Evolutionary conservation across 2,888 invertebrate species (phyloP), one percentile per base, ranked within the genome.

Genomic region (Argyresthia albistria): DNA sequence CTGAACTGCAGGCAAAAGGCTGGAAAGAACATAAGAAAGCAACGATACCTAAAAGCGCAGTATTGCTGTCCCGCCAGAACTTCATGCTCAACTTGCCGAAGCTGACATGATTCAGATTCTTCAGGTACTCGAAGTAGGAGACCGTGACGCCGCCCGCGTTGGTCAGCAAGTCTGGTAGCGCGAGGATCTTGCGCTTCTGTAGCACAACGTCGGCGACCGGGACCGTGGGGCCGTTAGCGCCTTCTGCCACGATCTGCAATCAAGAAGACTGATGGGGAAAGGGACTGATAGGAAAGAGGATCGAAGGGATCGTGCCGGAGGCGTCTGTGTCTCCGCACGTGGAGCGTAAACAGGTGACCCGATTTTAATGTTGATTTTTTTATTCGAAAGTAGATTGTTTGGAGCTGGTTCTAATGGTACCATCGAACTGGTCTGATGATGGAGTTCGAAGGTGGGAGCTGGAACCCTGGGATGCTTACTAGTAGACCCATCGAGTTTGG

Each of bases 51-150:
- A 96, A 83, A 15, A 96, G 87, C 65, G 94, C 92, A 56, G 92
- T 92, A 71, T 95, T 95, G 51, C 95, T 94, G 73, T 96, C 95
- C 63, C 91, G 89, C 88, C 96, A 95, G 77, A 96, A 96, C 80
- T 96, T 96, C 80, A 96, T 95, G 60, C 91, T 91, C 55, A 97
- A 88, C 64, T 95, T 91, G 51, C 96, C 96, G 69, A 93, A 97
- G 65, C 95, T 95, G 55, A 96, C 96, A 77, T 97, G 96, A 77
- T 95, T 96, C 55, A 96, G 86, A 78, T 96, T 95, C 81, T 96
- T 97, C 62, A 96, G 88, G 93, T 93, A 96, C 80, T 96, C 96
- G 76, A 97, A 97, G 89, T 95, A 96, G 53, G 96, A 96, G 49
- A 97, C 96, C 12, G 96, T 96, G 53, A 97, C 96, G 81, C 96